Conservation (phyloP, 2,888 invertebrate species). For the Abrostola triplasia region DNA sequence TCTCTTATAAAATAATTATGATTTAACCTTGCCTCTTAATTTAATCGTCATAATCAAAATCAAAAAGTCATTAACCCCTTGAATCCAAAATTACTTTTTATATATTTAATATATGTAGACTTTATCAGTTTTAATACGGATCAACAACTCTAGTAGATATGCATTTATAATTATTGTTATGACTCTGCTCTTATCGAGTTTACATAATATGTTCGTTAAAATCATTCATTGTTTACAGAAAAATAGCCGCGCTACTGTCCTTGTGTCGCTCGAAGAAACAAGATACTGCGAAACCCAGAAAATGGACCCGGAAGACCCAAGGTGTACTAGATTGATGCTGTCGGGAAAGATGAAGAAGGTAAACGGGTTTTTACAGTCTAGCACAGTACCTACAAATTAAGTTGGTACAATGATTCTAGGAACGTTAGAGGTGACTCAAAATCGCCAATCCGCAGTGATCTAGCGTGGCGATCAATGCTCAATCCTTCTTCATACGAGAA, state of each 20-base stretch:
- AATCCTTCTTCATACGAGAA: no score
- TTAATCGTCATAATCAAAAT: neutral
- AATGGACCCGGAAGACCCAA: slow-evolving; percentile 93
- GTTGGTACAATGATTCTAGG: no score
- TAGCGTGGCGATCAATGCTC: no score
- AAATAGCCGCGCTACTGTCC: slow-evolving; percentile 90
- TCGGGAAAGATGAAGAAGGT: slow-evolving; percentile 91
- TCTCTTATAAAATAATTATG: no score
- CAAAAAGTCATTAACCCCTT: neutral
- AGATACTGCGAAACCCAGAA: slow-evolving; percentile 89
- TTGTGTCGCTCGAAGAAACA: slow-evolving; percentile 91
- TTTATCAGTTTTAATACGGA: slow-evolving; percentile 8
- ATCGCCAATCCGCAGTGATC: no score
- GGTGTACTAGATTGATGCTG: slow-evolving; percentile 92
- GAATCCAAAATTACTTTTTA: neutral
- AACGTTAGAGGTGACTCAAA: no score
- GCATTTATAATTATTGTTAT: neutral
- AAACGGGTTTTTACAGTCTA: slow-evolving; percentile 31
- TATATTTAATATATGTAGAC: neutral
- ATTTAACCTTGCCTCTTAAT: neutral
- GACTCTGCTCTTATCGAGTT: neutral
- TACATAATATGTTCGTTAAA: neutral
- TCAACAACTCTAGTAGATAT: neutral
- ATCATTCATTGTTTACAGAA: slow-evolving; percentile 76
- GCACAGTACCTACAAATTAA: no score